These are phyloP conservation scores for Mnemiopsis leidyi DNA, from an alignment of 37 sponge, comb jelly and placozoan species.

Conservation along the genomic window DNA sequence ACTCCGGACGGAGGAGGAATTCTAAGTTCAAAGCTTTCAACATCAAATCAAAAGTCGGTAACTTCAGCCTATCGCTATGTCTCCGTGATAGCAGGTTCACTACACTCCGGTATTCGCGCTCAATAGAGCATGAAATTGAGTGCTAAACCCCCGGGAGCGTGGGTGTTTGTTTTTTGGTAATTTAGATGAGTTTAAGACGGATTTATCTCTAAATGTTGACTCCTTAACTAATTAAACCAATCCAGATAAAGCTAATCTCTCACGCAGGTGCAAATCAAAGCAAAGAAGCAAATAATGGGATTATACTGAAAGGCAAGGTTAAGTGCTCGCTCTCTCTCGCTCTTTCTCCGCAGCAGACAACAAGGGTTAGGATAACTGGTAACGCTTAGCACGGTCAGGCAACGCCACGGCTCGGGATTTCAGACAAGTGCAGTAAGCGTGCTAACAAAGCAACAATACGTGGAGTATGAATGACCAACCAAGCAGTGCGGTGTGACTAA, in stretches of 20 bases:
- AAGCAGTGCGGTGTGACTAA: constrained; percentile 57
- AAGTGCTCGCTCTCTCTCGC: no score
- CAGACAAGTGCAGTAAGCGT: background rate
- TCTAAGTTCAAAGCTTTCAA: background rate
- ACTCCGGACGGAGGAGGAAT: background rate
- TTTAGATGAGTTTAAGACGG: no score
- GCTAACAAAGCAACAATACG: background rate
- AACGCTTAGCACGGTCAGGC: background rate
- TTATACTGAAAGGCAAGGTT: background rate
- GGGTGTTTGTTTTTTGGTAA: no score
- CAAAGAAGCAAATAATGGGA: background rate
- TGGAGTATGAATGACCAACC: background rate
- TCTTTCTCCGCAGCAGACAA: background rate
- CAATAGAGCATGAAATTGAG: background rate
- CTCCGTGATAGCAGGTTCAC: background rate
- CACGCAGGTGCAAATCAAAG: background rate
- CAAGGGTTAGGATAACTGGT: background rate
- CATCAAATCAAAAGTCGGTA: background rate
- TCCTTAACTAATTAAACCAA: background rate
- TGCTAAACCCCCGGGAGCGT: no score
- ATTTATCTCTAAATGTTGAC: no score
- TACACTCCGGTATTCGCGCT: background rate
- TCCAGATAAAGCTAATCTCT: background rate
- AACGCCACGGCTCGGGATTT: background rate
- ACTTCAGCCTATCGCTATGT: background rate